Conservation (phyloP, 2,888 invertebrate genomes). For the Megastigmus dorsalis region DNA sequence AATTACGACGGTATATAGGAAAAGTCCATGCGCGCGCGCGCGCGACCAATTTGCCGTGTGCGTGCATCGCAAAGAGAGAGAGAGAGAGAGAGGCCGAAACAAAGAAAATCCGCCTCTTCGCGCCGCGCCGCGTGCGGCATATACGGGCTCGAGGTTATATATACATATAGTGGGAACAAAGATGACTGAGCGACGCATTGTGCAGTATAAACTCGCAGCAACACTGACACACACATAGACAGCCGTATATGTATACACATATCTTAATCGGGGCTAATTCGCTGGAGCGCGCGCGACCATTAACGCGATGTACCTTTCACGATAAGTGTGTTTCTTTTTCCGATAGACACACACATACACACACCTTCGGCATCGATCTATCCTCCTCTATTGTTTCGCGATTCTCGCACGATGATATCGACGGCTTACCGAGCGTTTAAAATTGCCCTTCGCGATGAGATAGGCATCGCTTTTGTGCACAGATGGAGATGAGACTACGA, state of each 20-base stretch:
- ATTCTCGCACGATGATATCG: slow-evolving; percentile 27
- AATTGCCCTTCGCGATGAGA: slow-evolving; percentile 3
- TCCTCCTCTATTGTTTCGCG: slow-evolving; percentile 21
- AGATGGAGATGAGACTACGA: slow-evolving; percentile 13
- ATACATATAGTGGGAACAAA: slow-evolving; percentile 35
- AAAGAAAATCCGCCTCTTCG: slow-evolving; percentile 54
- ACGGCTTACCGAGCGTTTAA: not conserved
- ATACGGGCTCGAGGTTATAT: slow-evolving; percentile 43
- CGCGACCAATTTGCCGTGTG: slow-evolving; percentile 50
- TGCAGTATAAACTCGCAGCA: too few relatives aligned
- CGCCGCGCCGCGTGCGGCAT: too few relatives aligned
- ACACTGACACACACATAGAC: too few relatives aligned
- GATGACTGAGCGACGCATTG: slow-evolving; percentile 49
- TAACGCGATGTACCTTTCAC: slow-evolving; percentile 29
- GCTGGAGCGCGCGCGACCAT: slow-evolving; percentile 6
- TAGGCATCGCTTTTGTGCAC: slow-evolving; percentile 4
- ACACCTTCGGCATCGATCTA: slow-evolving; percentile 9
- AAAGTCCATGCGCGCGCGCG: too few relatives aligned
- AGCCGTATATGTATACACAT: too few relatives aligned
- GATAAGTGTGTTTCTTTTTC: slow-evolving; percentile 6
- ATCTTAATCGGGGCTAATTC: slow-evolving; percentile 45
- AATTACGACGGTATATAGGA: slow-evolving; percentile 38
- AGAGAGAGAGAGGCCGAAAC: too few relatives aligned
- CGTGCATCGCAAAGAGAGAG: slow-evolving; percentile 47
- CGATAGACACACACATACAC: too few relatives aligned